These are phyloP conservation scores for Leptonema lineaticorne DNA, from an alignment of 1,140 invertebrate genomes.

Conservation along the genomic window DNA sequence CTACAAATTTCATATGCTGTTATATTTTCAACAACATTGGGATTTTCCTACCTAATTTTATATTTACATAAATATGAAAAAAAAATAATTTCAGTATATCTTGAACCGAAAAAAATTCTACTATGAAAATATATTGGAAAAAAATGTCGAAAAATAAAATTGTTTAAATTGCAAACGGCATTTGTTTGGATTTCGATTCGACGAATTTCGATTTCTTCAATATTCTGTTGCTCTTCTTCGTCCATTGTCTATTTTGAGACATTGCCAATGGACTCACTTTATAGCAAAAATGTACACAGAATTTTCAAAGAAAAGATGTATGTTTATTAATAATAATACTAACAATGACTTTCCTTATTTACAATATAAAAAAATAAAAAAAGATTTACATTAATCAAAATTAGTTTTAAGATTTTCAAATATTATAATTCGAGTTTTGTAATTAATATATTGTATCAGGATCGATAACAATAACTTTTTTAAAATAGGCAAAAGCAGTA, in stretches of 20 bases:
- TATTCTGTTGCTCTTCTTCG: neutral
- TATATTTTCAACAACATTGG: neutral
- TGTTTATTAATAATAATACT: neutral
- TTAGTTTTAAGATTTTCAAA: neutral
- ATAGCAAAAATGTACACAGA: neutral
- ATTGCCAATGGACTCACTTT: neutral
- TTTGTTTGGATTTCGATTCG: constrained; percentile 9
- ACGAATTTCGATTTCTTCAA: neutral
- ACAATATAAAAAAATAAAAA: too few species aligned
- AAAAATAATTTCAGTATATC: neutral
- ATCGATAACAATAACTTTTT: too few species aligned
- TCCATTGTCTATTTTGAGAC: neutral
- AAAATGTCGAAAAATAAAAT: neutral
- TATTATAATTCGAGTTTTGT: neutral
- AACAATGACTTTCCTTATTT: neutral
- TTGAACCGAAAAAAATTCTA: neutral
- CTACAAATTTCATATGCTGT: too few species aligned
- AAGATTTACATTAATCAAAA: too few species aligned
- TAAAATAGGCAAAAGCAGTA: too few species aligned
- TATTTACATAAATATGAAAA: neutral
- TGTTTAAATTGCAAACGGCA: neutral
- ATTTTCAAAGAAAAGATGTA: neutral
- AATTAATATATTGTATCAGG: neutral
- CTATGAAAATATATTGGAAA: neutral
- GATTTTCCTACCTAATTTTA: neutral